phyloP scores from a whole-genome alignment of 2,888 invertebrate genomes.

The Eristalinus aeneus region DNA sequence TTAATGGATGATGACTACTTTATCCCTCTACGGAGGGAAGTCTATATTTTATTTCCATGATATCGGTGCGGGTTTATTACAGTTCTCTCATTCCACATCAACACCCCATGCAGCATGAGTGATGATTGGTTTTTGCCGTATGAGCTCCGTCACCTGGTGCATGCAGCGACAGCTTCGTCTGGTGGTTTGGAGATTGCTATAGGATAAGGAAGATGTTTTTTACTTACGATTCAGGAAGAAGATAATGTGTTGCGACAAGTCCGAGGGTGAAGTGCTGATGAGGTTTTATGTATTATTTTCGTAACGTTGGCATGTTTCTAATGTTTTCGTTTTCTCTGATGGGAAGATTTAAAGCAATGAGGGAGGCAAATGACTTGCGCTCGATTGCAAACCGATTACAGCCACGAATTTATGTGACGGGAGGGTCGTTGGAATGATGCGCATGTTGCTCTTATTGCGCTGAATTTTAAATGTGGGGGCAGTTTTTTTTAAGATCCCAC shows the following conservation, averaged over 20 bases:
- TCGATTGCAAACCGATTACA: slow-evolving; percentile 17
- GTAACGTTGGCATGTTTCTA: slow-evolving; percentile 12
- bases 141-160: slow-evolving; percentile 19
- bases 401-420: neutral
- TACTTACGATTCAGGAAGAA: slow-evolving; percentile 16
- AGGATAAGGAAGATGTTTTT: neutral
- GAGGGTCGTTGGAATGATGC: neutral
- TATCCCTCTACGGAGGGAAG: neutral
- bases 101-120: slow-evolving; percentile 29
- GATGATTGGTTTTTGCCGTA: slow-evolving; percentile 38
- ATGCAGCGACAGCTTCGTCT: neutral
- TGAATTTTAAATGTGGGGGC: neutral
- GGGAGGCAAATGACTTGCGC: neutral
- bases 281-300: slow-evolving; percentile 37
- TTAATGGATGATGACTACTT: slow-evolving; percentile 5
- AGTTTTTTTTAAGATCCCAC: neutral
- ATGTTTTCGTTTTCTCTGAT: neutral
- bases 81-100: neutral
- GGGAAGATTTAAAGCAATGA: neutral
- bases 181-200: too few relatives aligned
- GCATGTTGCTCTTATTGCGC: neutral
- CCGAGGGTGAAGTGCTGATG: neutral
- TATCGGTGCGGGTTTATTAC: slow-evolving; percentile 34
- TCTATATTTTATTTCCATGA: slow-evolving; percentile 36
- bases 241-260: slow-evolving; percentile 6